phyloP scores from a whole-genome alignment of 2,113 vertebrate genomes.

The Tympanuchus pallidicinctus region DNA sequence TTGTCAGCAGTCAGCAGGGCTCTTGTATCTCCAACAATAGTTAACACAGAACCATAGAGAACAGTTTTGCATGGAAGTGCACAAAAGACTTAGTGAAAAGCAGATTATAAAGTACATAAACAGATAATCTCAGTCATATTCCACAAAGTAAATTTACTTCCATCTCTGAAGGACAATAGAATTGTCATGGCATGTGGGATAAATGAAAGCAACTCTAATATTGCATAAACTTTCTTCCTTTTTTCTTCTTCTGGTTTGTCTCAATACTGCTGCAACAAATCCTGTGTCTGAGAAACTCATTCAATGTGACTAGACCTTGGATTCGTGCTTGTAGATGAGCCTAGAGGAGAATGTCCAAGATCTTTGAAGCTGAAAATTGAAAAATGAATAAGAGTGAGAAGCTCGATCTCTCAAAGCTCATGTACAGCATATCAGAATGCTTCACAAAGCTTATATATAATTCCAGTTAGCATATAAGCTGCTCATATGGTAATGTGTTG shows the following conservation, averaged over 20 bases:
- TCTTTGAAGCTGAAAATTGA: slow-evolving; percentile 79
- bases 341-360: slow-evolving; percentile 71
- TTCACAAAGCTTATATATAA: slow-evolving; percentile 42
- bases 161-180: slow-evolving; percentile 56
- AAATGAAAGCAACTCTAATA: slow-evolving; percentile 56
- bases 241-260: slow-evolving; percentile 18
- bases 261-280: slow-evolving; percentile 66
- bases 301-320: slow-evolving; percentile 68
- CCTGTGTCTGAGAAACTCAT: slow-evolving; percentile 55
- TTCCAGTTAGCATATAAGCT: slow-evolving; percentile 62
- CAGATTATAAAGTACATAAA: slow-evolving; percentile 4
- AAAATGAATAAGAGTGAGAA: slow-evolving; percentile 70
- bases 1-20: background rate
- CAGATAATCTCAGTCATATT: slow-evolving; percentile 12
- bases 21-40: slow-evolving; percentile 9
- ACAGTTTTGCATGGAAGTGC: background rate
- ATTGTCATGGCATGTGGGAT: slow-evolving; percentile 39
- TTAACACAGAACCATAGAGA: background rate
- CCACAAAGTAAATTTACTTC: slow-evolving; percentile 42
- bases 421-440: slow-evolving; percentile 49
- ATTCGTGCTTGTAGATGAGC: slow-evolving; percentile 70
- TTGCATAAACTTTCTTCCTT: slow-evolving; percentile 23
- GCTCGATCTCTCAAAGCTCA: slow-evolving; percentile 18
- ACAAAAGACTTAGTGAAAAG: background rate
- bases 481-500: background rate